Conservation (phyloP, 2,113 vertebrate species). For the Piaya cayana region DNA sequence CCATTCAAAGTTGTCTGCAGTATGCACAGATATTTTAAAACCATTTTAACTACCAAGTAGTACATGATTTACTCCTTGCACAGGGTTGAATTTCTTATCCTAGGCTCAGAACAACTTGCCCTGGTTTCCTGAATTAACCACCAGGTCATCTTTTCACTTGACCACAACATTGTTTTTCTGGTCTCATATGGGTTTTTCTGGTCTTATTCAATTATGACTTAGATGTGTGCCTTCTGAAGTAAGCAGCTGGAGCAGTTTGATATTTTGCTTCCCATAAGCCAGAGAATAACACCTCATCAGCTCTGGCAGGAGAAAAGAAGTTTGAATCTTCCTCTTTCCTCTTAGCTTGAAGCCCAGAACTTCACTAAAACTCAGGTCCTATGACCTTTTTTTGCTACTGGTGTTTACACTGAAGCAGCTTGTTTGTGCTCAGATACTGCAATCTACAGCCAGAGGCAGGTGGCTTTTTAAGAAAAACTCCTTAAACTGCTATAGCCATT, state of each 20-base stretch:
- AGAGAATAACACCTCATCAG: neutral
- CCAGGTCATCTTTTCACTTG: neutral
- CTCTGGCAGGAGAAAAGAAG: neutral
- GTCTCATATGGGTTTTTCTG: slow-evolving; percentile 10
- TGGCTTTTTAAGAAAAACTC: neutral
- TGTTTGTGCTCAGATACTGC: neutral
- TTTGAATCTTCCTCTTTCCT: neutral
- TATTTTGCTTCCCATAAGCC: neutral
- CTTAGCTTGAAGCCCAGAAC: neutral
- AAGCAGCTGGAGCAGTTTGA: neutral
- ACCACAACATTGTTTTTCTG: neutral
- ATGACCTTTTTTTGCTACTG: neutral
- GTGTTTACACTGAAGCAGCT: neutral
- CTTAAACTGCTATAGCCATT: neutral
- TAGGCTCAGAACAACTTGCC: neutral
- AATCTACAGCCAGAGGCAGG: neutral
- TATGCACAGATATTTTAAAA: neutral
- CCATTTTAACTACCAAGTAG: neutral
- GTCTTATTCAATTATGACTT: slow-evolving; percentile 2
- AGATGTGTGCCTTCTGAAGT: neutral
- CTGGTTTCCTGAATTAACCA: slow-evolving; percentile 16
- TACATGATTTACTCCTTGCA: neutral
- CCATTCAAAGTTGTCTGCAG: neutral
- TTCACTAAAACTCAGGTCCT: neutral
- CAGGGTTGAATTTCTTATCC: neutral